phyloP scores from a whole-genome alignment of 2,797 vertebrate genomes.

The Hylomyscus alleni region DNA sequence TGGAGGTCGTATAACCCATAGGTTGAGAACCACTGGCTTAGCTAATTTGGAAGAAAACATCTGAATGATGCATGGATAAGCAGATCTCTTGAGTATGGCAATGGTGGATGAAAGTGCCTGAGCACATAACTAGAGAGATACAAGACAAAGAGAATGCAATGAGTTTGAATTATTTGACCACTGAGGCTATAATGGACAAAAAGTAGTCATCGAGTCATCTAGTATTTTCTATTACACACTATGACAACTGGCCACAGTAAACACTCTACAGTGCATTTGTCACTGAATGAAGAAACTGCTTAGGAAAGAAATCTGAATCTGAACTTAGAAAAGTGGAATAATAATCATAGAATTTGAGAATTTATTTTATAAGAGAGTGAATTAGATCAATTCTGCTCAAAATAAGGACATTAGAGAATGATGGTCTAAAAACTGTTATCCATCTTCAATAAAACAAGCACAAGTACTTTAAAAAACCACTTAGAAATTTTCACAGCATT shows the following conservation, averaged over 20 bases:
- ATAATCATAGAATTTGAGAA: background rate
- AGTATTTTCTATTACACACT: background rate
- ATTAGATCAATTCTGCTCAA: background rate
- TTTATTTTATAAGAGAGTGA: background rate
- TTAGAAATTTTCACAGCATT: conserved; percentile 9
- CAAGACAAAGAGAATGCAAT: background rate
- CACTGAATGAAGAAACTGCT: conserved; percentile 1
- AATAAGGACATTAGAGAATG: background rate
- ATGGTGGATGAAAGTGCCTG: background rate
- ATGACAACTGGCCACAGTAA: background rate
- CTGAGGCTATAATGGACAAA: background rate
- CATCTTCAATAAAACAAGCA: background rate
- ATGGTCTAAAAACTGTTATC: background rate
- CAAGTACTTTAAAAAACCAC: background rate
- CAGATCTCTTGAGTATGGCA: conserved; percentile 24
- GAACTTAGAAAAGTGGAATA: conserved; percentile 12
- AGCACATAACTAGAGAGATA: background rate
- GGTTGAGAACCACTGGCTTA: background rate
- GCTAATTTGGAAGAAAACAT: background rate
- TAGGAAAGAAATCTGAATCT: background rate
- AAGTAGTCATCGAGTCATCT: background rate
- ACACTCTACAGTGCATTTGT: background rate
- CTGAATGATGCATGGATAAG: background rate
- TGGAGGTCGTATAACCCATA: background rate
- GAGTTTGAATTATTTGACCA: conserved; percentile 9